A percentile compares a stretch with the other conserved stretches of the same genome.
Evolutionary conservation across 64 coral and sea anemone genomes (phyloP).

Genomic region (Dendronephthya gigantea): DNA sequence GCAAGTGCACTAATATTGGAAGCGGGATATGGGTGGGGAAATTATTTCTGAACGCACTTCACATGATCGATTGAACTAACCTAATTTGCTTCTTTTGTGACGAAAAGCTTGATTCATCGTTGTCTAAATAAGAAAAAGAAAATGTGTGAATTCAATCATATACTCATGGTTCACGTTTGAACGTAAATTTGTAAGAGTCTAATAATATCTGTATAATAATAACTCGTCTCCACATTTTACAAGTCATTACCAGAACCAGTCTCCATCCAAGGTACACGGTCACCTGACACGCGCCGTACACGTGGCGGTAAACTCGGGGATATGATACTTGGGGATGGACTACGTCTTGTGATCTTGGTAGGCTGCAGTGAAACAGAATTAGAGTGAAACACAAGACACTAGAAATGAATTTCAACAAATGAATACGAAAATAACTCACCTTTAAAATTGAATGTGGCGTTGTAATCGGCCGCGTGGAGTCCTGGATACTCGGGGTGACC

Average conservation of each 20-base stretch:
- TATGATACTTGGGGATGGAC: background rate
- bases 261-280: background rate
- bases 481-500: background rate
- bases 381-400: background rate
- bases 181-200: too few species aligned
- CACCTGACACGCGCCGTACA: background rate
- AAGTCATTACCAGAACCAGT: background rate
- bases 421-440: constrained; percentile 18
- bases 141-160: background rate
- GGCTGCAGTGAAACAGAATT: background rate
- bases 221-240: background rate
- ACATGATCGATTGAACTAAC: background rate
- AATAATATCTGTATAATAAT: too few species aligned
- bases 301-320: background rate
- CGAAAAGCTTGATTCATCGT: background rate
- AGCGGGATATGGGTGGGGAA: too few species aligned
- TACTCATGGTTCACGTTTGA: too few species aligned
- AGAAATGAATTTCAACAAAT: too few species aligned
- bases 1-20: too few species aligned
- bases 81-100: background rate
- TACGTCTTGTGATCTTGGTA: background rate
- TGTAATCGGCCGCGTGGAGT: background rate
- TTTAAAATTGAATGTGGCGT: constrained; percentile 92
- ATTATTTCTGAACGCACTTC: background rate
- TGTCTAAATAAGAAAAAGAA: background rate